Base-by-base conservation (phyloP, 2,113 vertebrate genomes). In the Tupaia chinensis region DNA sequence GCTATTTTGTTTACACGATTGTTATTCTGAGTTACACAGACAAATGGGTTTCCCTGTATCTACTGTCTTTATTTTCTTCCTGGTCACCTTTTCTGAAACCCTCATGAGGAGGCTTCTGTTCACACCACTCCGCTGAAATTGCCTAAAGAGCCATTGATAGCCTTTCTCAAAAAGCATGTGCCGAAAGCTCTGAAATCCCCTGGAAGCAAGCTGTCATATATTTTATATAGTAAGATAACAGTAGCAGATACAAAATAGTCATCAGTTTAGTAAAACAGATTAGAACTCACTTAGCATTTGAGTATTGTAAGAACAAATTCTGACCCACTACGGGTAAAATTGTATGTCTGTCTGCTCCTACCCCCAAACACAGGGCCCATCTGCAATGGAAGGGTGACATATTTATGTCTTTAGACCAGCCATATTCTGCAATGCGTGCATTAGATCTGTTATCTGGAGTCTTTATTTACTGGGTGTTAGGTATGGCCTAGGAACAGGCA, bases 141-240 rank as follows among this genome's bases (percentile, higher is more conserved):
- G 9, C 56, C 29, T 22, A 5, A 65, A 93, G 80, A 63, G 44
- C 19, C 25, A 27, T 20, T 32, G 22, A 61, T 66, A 15, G 1
- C 25, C 56, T 84, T 84, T 77, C 15, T 27, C 20, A 22, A 78
- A 63, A 82, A 87, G 54, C 20, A 17, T 90, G 96, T 91, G 68
- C 34, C 65, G 53, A n/a, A 79, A 84, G 63, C 19, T 72, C 60
- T 81, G 54, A 8, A 84, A 76, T 95, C 81, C 78, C 20, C 58
- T 69, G 53, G 72, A 92, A 88, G 92, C 15, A 54, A 61, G 32
- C 29, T 90, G 89, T 92, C 10, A 19, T 84, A 17, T 80, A 93
- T 87, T 97, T 94, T 72, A 68, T 61, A 7, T 19, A 72, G 63
- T 76, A 23, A 68, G 17, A 58, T 85, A 34, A 84, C 1, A 70